Evolutionary conservation across 2,113 vertebrate species (phyloP), one percentile per base, ranked within the genome.

Genomic region (Patagioenas fasciata): DNA sequence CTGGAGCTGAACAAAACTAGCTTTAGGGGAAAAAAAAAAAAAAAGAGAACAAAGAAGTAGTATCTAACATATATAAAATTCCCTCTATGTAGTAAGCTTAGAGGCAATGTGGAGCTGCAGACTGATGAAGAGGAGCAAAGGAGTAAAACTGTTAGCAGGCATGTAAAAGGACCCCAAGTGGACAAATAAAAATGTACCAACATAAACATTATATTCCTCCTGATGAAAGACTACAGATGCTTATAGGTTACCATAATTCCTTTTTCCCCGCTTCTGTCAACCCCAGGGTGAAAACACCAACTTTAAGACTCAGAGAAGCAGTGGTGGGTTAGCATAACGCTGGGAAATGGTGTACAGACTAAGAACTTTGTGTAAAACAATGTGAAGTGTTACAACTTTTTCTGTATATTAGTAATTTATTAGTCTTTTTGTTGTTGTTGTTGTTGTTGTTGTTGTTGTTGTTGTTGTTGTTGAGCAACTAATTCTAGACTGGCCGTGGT

Each of bases 221-320:
- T 72, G 15, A 9, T 78, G 34, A 58, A 67, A 50, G 15, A 50
- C 18, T 79, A 15, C 36, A n/a, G 53, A 7, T 38, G 5, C 8
- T 80, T 16, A 7, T 6, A 54, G 20, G 9, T 66, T 44, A 11
- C 40, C 0, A 0, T 60, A 72, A 72, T 4, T 6, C 2, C 5
- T 34, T 58, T 44, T 29, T 14, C 19, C 26, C 15, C 2, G 1
- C 31, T 66, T 88, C n/a, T 85, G 23, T 5, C 3, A n/a, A 40
- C 10, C 6, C 9, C 18, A 47, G 3, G 12, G 15, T 57, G 31
- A 66, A 86, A 87, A 15, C 24, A 60, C 25, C 10, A 65, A 18
- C 8, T 24, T 65, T 62, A 64, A 57, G n/a, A 58, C 9, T 51
- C 5, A 36, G 15, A 77, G 31, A 8, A 71, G 11, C 42, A n/a